phyloP scores from a whole-genome alignment of 2,797 vertebrate genomes.

The Eulemur mongoz region DNA sequence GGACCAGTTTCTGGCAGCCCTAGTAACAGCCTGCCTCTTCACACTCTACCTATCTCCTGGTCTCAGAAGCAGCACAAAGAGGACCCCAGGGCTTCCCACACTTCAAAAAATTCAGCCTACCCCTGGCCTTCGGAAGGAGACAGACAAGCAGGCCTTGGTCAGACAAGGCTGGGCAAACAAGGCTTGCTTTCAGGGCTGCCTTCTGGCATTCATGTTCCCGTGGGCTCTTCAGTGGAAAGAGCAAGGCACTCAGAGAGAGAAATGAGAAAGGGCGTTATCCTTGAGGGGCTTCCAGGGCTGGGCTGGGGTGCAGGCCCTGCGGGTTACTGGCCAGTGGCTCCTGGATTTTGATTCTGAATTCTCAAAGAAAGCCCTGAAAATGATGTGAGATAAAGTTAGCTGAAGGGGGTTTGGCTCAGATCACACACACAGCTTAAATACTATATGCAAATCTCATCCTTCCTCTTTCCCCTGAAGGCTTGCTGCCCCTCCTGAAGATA shows the following conservation, averaged over 20 bases:
- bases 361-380: slow-evolving; percentile 2
- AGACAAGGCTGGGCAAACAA: slow-evolving; percentile 38
- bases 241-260: background rate
- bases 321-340: background rate
- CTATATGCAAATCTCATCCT: background rate
- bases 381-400: background rate
- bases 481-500: background rate
- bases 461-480: background rate
- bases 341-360: slow-evolving; percentile 3
- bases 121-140: background rate
- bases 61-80: background rate
- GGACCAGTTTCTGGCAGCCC: background rate
- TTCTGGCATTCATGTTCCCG: slow-evolving; percentile 48
- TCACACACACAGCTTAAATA: background rate
- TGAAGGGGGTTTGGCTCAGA: background rate
- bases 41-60: background rate
- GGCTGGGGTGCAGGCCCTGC: background rate
- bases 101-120: slow-evolving; percentile 44
- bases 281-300: background rate
- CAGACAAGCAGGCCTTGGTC: slow-evolving; percentile 1
- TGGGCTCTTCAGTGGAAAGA: slow-evolving; percentile 40
- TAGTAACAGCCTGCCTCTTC: background rate
- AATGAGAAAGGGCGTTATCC: slow-evolving; percentile 45
- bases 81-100: slow-evolving; percentile 18
- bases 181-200: slow-evolving; percentile 62